Evolutionary conservation across 2,888 invertebrate genomes (phyloP), one percentile per base, ranked within the genome.

Genomic region (Campaea margaritaria): DNA sequence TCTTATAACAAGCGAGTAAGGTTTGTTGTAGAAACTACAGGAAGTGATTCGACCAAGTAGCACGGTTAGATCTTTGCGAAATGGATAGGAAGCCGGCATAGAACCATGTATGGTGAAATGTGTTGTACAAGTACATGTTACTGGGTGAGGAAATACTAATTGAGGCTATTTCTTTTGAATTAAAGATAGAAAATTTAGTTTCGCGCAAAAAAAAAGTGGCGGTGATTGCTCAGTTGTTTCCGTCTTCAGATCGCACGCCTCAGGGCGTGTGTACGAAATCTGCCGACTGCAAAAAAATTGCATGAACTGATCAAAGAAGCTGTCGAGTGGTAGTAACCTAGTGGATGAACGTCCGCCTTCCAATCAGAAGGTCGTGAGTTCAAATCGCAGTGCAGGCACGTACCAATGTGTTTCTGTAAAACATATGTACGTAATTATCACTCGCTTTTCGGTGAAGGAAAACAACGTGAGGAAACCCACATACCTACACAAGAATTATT

Each of bases 1-100:
- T 53, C 70, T 66, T 76, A 73, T 59, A 0, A 0, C 0, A 5
- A 38, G 0, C 2, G 0, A 0, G 12, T 72, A 75, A 60, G 63
- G 64, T 67, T 60, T 13, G 52, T 21, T 65, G 41, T 76, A 9
- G 15, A 27, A 36, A 44, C 13, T 38, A 21, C 28, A 44, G 41
- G 41, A 51, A 50, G 49, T 13, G 31, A 47, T 43, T 46, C 63
- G 69, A 60, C 67, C 75, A 69, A 76, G 55, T 80, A 73, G 73
- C 78, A 81, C 68, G 75, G 78, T 79, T 79, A 68, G 68, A 75
- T 76, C 74, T 73, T 81, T 80, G 80, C 79, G 76, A 82, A 85
- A 84, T 77, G 68, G 63, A 58, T 74, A 79, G 79, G 81, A 83
- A 84, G 77, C 71, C 57, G 65, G 71, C 51, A 34, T 69, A 64